Evolutionary conservation across 2,888 invertebrate genomes (phyloP), one percentile per base, ranked within the genome.

Genomic region (Heliconius hortense): DNA sequence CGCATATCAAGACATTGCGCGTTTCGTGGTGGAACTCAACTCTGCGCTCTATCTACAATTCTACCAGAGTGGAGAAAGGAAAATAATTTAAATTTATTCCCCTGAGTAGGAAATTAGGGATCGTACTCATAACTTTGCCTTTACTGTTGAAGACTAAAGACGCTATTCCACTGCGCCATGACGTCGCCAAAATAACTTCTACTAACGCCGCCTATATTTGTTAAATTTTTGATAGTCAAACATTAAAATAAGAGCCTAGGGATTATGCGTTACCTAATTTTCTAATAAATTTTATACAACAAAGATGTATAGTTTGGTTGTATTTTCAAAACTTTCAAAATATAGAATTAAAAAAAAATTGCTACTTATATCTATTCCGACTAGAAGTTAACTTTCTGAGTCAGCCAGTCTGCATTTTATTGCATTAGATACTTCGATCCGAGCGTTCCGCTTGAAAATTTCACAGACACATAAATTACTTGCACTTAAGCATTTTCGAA

Each of bases 401-500:
- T 75, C 66, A 67, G 76, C 79, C 84, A 82, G 86, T 85, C 86
- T 87, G 87, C 86, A 86, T 85, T 89, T 88, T 88, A 89, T 89
- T 88, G 87, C 87, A 87, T 86, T 86, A 86, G 81, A 86, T 86
- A 81, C 85, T 81, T 83, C 81, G 80, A 78, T 84, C 82, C 80
- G 80, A 86, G 83, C 82, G 84, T 82, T 82, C 79, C 80, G 76
- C 39, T 75, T 82, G 82, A 81, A 83, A 85, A 84, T 85, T 85
- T 84, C 84, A 83, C 86, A 86, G 87, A 87, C 86, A 82, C 82
- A 86, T 87, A 87, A 87, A 88, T 87, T 84, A 83, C 83, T 43
- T 59, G 75, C 67, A 76, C 77, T 78, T 73, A 66, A 66, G 69
- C 73, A 68, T 78, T 75, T 78, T 75, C 73, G 75, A 77, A 69